Evolutionary conservation across 2,888 invertebrate genomes (phyloP).

Genomic region (Dione juno): DNA sequence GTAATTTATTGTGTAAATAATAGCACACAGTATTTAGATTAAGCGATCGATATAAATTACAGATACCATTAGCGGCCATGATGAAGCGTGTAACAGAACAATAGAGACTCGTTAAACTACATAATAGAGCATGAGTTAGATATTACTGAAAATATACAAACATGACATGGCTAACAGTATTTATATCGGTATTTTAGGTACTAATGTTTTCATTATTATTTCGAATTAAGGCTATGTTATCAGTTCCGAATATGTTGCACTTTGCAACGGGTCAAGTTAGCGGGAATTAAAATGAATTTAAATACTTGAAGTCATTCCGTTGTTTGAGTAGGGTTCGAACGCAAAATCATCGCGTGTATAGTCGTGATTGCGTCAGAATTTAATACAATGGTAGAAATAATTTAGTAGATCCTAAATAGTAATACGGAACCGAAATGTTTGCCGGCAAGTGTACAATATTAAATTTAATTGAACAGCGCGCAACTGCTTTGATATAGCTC

Average conservation of each 20-base stretch:
- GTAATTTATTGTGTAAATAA: slow-evolving; percentile 5
- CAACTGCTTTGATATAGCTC: slow-evolving; percentile 17
- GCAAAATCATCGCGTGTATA: not conserved
- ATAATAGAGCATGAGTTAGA: not conserved
- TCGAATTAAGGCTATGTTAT: not conserved
- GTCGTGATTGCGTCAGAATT: not conserved
- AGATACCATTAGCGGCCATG: slow-evolving; percentile 14
- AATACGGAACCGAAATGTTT: not conserved
- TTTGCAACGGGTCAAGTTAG: too few species aligned
- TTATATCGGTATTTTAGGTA: not conserved
- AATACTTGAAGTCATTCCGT: too few species aligned
- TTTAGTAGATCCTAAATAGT: not conserved
- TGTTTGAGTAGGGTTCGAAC: too few species aligned
- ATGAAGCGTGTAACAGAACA: slow-evolving; percentile 13
- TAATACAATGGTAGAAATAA: not conserved
- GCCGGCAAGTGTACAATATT: slow-evolving; percentile 23
- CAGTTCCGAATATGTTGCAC: too few species aligned
- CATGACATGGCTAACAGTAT: not conserved
- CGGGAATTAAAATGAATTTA: too few species aligned
- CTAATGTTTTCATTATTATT: not conserved
- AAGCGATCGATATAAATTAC: slow-evolving; percentile 15
- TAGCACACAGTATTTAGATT: slow-evolving; percentile 25
- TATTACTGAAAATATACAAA: not conserved
- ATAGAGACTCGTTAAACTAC: slow-evolving; percentile 12
- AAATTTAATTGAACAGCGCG: slow-evolving; percentile 30